phyloP scores from a whole-genome alignment of 2,797 vertebrate genomes.

The Microctenopoma stevenorrisi region DNA sequence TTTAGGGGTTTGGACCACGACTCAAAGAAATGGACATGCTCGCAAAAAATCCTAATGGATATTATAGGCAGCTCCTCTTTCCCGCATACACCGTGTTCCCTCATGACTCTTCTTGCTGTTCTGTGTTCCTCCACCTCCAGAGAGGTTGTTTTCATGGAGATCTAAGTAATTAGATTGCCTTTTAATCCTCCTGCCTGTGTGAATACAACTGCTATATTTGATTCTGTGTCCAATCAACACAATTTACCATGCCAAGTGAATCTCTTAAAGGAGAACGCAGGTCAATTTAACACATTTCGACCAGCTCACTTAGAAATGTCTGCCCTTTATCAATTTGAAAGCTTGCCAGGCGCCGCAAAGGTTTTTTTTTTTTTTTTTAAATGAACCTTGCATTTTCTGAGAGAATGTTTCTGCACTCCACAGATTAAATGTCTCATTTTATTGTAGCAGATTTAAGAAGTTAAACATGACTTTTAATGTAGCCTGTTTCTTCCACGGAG shows the following conservation, averaged over 20 bases:
- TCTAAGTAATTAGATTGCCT: conserved; percentile 81
- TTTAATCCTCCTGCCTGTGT: conserved; percentile 79
- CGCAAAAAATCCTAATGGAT: conserved; percentile 26
- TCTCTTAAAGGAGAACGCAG: conserved; percentile 60
- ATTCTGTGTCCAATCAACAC: conserved; percentile 78
- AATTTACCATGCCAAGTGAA: conserved; percentile 62
- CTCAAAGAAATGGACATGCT: conserved; percentile 1
- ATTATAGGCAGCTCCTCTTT: conserved; percentile 36
- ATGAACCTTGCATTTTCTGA: conserved; percentile 16
- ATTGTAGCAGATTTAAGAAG: conserved; percentile 42
- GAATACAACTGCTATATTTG: conserved; percentile 81
- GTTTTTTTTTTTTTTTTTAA: conserved; percentile 46
- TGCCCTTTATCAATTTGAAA: conserved; percentile 55
- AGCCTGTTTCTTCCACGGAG: conserved; percentile 12
- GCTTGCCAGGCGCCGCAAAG: conserved; percentile 34
- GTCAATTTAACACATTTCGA: conserved; percentile 68
- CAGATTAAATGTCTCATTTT: conserved; percentile 38
- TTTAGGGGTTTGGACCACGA: conserved; percentile 13
- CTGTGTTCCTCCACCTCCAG: conserved; percentile 67
- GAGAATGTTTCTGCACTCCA: conserved; percentile 33
- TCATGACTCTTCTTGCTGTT: conserved; percentile 35
- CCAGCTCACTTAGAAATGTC: conserved; percentile 41
- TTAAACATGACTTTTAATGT: conserved; percentile 25
- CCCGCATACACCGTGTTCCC: conserved; percentile 39
- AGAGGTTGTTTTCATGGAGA: conserved; percentile 80